phyloP scores from a whole-genome alignment of 2,113 vertebrate species.

The Sisor rabdophorus region DNA sequence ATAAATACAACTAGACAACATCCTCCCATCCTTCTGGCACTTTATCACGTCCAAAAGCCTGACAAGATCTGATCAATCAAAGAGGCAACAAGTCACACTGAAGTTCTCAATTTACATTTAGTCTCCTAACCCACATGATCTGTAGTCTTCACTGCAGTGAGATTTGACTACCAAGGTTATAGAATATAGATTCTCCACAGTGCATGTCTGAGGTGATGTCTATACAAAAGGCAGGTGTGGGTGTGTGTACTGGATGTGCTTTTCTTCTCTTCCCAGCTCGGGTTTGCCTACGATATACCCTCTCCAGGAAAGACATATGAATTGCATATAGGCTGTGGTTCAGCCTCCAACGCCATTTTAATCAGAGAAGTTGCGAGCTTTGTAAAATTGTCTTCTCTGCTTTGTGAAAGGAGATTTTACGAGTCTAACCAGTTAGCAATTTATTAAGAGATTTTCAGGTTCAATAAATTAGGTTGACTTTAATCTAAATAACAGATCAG shows the following conservation, averaged over 20 bases:
- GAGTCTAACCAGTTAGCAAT: neutral
- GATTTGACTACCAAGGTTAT: neutral
- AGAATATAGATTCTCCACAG: neutral
- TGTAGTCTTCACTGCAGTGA: neutral
- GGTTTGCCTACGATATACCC: slow-evolving; percentile 17
- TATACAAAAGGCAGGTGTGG: neutral
- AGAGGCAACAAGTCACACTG: slow-evolving; percentile 12
- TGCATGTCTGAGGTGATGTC: neutral
- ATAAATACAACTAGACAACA: slow-evolving; percentile 3
- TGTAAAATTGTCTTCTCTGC: slow-evolving; percentile 17
- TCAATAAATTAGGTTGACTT: slow-evolving; percentile 15
- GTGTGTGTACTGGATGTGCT: neutral
- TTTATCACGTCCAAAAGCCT: neutral
- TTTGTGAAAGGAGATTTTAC: neutral
- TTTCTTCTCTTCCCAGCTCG: slow-evolving; percentile 1
- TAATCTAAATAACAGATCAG: neutral
- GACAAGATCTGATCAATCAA: slow-evolving; percentile 10
- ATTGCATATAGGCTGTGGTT: slow-evolving; percentile 34
- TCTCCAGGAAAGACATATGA: slow-evolving; percentile 33
- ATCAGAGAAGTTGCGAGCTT: slow-evolving; percentile 29
- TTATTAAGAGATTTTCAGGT: slow-evolving; percentile 13
- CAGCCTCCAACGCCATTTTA: slow-evolving; percentile 34
- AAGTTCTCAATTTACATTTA: neutral
- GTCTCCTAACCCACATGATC: neutral
- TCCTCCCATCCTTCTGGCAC: slow-evolving; percentile 1